Percentiles rank a stretch among this genome's conserved stretches.
phyloP scores from a whole-genome alignment of 2,888 invertebrate genomes.

The Spisula subtruncata region DNA sequence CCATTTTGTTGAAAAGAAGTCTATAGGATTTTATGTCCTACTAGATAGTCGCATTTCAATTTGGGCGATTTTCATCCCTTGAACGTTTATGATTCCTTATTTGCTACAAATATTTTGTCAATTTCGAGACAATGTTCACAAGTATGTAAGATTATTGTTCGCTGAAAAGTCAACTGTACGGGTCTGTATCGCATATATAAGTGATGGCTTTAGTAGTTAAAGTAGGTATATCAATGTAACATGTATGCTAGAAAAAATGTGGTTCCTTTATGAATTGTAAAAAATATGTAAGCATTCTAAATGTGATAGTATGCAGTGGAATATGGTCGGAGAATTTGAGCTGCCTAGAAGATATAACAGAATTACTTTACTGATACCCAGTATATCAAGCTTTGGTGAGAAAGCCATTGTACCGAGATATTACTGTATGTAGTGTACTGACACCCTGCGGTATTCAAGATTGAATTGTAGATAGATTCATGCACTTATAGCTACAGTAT shows the following conservation, averaged over 20 bases:
- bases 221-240: neutral
- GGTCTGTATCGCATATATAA: neutral
- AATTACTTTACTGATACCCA: neutral
- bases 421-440: neutral
- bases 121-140: neutral
- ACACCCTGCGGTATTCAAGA: constrained; percentile 11
- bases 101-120: neutral
- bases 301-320: neutral
- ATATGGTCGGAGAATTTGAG: neutral
- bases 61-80: too few relatives aligned
- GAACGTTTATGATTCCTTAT: neutral
- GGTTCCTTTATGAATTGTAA: neutral
- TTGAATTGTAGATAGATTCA: neutral
- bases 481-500: constrained; percentile 21
- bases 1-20: too few relatives aligned
- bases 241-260: neutral
- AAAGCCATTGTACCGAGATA: neutral
- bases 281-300: neutral
- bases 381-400: neutral
- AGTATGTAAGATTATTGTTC: neutral
- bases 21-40: too few relatives aligned
- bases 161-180: neutral
- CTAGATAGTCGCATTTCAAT: too few relatives aligned
- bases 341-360: neutral
- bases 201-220: constrained; percentile 9